Evolutionary conservation across 2,113 vertebrate genomes (phyloP).

Genomic region (Crotalus horridus): DNA sequence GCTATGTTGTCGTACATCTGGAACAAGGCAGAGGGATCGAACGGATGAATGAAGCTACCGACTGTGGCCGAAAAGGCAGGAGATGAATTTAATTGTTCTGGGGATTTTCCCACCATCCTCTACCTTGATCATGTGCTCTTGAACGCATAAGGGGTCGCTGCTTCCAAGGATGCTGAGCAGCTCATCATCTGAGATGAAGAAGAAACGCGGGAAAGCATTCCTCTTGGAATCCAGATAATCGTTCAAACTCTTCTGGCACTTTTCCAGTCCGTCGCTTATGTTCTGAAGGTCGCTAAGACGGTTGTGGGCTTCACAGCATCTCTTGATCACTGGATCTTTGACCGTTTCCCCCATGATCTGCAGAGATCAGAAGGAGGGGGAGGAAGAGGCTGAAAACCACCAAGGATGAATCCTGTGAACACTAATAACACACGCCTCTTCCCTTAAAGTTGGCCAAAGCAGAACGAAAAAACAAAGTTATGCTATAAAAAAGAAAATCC

Average conservation of each 20-base stretch:
- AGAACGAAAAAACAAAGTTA: not conserved
- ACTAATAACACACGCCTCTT: not conserved
- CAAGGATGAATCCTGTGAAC: not conserved
- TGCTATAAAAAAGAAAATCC: not conserved
- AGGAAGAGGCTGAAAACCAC: conserved; percentile 8
- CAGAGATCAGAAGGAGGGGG: not conserved
- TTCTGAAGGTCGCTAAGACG: conserved; percentile 80
- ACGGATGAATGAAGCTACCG: too few relatives aligned
- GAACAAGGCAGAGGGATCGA: conserved; percentile 10
- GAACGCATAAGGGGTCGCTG: conserved; percentile 84
- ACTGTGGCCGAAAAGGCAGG: not conserved
- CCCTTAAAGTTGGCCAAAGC: not conserved
- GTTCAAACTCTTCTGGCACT: conserved; percentile 93
- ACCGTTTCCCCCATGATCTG: conserved; percentile 89
- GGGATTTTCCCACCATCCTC: not conserved
- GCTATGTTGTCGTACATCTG: conserved; percentile 97
- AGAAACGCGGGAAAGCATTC: conserved; percentile 93
- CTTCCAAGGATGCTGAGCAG: conserved; percentile 94
- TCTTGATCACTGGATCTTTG: conserved; percentile 81
- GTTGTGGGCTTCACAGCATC: conserved; percentile 79
- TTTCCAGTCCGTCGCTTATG: conserved; percentile 84
- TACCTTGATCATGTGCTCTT: conserved; percentile 98
- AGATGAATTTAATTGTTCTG: not conserved
- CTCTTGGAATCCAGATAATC: conserved; percentile 93
- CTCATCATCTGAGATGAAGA: conserved; percentile 97